Base-by-base conservation (phyloP, 1,140 invertebrate genomes). In the Drosophila burlai region DNA sequence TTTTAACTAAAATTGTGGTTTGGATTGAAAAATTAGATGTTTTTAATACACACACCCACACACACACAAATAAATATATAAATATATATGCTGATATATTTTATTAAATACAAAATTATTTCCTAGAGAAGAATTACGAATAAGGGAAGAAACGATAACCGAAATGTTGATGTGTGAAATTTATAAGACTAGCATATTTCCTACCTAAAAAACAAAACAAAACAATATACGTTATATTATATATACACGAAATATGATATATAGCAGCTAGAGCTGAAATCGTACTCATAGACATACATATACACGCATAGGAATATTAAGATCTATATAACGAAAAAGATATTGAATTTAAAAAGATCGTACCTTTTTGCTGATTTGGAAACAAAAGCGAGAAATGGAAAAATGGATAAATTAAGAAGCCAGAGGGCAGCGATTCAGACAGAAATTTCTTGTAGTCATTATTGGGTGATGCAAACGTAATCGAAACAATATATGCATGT, bases 91-190 rank as follows among this genome's bases (percentile, higher is more conserved):
- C 42, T 36, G 45, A 73, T 83, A 87, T 89, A 91, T 81, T 91
- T 91, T 87, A 91, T 82, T 87, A 83, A 91, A 68, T 90, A 84
- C 62, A 47, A 89, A 84, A 75, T 61, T 87, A 87, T 87, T 87
- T 84, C 73, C 78, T 77, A 83, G 50, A 66, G 26, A 31, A 38
- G 52, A 55, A 57, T 26, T 40, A 57, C 9, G 21, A 55, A 40
- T 40, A 69, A 63, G 38, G 13, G 43, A 42, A 36, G 71, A 80
- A 85, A 85, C 67, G 71, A 73, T 81, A 84, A 86, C 77, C 74
- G 74, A 80, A 90, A 92, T 92, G 91, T 92, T 92, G 91, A 92
- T 92, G 91, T 92, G 86, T 92, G 91, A 92, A 92, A 92, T 92
- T 92, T 89, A 92, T 85, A 92, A 92, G 91, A 92, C 91, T 92